phyloP scores from a whole-genome alignment of 2,797 vertebrate species.

The Peromyscus melanophrys region DNA sequence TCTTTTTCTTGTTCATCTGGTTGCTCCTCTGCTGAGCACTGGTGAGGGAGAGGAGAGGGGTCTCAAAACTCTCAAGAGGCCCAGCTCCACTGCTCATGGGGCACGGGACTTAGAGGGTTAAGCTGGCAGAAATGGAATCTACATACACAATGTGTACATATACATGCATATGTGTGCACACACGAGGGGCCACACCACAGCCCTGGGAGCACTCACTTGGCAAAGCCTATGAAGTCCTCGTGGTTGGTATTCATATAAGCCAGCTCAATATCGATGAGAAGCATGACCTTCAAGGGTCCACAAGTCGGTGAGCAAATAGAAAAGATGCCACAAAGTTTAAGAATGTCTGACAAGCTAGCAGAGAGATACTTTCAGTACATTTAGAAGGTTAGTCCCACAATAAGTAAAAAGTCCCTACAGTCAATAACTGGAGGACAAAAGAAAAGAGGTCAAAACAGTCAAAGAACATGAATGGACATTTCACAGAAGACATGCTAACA shows the following conservation, averaged over 20 bases:
- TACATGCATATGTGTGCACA: rapidly evolving
- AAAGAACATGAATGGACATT: neutral
- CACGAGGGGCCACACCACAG: neutral
- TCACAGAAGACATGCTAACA: neutral
- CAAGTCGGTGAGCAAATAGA: slow-evolving; percentile 5
- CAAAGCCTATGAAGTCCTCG: slow-evolving; percentile 99
- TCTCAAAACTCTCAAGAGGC: slow-evolving; percentile 65
- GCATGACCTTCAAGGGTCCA: slow-evolving; percentile 93
- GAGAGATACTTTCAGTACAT: neutral
- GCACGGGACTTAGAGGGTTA: neutral
- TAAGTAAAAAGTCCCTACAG: neutral
- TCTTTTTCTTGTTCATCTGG: slow-evolving; percentile 98
- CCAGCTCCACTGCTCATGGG: neutral
- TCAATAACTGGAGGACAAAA: neutral
- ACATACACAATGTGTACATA: neutral
- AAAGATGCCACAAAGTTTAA: slow-evolving; percentile 33
- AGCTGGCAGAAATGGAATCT: neutral
- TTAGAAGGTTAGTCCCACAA: neutral
- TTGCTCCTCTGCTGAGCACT: slow-evolving; percentile 98
- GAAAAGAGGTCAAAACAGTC: neutral
- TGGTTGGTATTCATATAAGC: slow-evolving; percentile 99
- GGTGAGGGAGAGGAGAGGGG: slow-evolving; percentile 72
- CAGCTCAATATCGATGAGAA: slow-evolving; percentile 98
- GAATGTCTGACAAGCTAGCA: neutral
- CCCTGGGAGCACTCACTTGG: slow-evolving; percentile 93